phyloP scores from a whole-genome alignment of 2,888 invertebrate genomes.

The Meloe dianella region DNA sequence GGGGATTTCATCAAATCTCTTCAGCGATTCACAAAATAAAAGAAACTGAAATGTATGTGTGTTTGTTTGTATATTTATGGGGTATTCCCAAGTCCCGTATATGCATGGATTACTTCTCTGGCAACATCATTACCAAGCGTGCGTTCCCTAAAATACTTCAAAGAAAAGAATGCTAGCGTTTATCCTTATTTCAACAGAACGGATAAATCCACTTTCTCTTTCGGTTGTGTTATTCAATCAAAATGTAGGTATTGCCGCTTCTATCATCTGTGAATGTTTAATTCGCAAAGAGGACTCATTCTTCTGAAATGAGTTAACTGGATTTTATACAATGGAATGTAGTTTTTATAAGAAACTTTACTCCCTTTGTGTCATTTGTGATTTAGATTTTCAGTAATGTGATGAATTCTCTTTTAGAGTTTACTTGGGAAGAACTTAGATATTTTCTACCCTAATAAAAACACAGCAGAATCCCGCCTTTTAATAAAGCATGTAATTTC shows the following conservation, averaged over 20 bases:
- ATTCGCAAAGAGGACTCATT: slow-evolving; percentile 51
- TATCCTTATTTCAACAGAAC: slow-evolving; percentile 33
- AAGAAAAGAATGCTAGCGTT: slow-evolving; percentile 48
- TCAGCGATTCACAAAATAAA: slow-evolving; percentile 47
- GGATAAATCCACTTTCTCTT: background rate
- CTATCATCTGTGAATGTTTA: slow-evolving; percentile 42
- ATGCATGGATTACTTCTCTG: slow-evolving; percentile 56
- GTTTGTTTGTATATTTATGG: slow-evolving; percentile 28
- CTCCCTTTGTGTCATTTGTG: slow-evolving; percentile 52
- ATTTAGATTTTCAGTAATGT: slow-evolving; percentile 51
- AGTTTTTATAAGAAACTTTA: slow-evolving; percentile 52
- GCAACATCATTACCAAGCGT: slow-evolving; percentile 55
- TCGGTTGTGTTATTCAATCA: slow-evolving; percentile 4
- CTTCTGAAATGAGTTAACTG: slow-evolving; percentile 54
- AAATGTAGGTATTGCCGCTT: slow-evolving; percentile 38
- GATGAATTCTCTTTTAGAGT: slow-evolving; percentile 36
- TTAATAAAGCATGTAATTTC: slow-evolving; percentile 6
- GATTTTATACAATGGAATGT: slow-evolving; percentile 54
- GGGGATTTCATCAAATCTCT: slow-evolving; percentile 45
- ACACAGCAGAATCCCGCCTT: background rate
- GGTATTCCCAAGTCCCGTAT: slow-evolving; percentile 47
- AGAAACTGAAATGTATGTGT: slow-evolving; percentile 43
- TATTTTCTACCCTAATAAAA: slow-evolving; percentile 19
- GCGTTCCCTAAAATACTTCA: slow-evolving; percentile 56
- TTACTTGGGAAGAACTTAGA: slow-evolving; percentile 22